These are phyloP conservation scores for Gryllus bimaculatus DNA, from an alignment of 1,140 invertebrate genomes.

Conservation along the genomic window DNA sequence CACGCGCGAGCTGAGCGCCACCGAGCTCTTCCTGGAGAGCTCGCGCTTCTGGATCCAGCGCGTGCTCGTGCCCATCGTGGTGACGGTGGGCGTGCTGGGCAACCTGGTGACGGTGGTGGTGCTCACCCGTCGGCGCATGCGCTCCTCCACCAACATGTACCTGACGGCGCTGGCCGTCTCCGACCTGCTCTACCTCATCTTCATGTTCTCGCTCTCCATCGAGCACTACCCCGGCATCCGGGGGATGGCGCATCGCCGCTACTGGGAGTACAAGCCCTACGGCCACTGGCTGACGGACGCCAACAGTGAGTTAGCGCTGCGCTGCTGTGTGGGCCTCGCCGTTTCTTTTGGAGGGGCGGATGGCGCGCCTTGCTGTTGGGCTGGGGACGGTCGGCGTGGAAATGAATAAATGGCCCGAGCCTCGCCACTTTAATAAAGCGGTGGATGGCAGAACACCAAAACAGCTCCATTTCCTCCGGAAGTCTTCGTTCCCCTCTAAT, in stretches of 20 bases:
- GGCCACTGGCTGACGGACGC: slow-evolving; percentile 52
- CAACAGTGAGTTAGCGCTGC: slow-evolving; percentile 40
- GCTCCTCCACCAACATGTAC: slow-evolving; percentile 65
- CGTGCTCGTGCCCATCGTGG: slow-evolving; percentile 57
- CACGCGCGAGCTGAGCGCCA: slow-evolving; percentile 17
- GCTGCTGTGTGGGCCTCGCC: no score
- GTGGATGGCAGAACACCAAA: no score
- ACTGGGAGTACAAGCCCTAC: slow-evolving; percentile 46
- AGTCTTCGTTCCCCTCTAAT: no score
- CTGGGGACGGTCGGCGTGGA: no score
- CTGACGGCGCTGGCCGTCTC: slow-evolving; percentile 61
- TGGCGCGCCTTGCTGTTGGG: no score
- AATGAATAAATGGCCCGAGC: no score
- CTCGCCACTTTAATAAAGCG: no score
- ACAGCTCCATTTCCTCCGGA: no score
- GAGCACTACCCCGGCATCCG: slow-evolving; percentile 46
- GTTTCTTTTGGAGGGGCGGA: no score
- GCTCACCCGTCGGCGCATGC: slow-evolving; percentile 61
- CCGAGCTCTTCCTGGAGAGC: slow-evolving; percentile 32
- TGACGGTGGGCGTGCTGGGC: slow-evolving; percentile 57
- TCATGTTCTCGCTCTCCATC: slow-evolving; percentile 54
- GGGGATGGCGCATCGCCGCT: slow-evolving; percentile 32
- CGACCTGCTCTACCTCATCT: slow-evolving; percentile 58
- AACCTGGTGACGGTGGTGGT: slow-evolving; percentile 64
- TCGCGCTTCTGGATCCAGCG: slow-evolving; percentile 53